Conservation (phyloP, 2,888 invertebrate species). For the Morinoia aosen region DNA sequence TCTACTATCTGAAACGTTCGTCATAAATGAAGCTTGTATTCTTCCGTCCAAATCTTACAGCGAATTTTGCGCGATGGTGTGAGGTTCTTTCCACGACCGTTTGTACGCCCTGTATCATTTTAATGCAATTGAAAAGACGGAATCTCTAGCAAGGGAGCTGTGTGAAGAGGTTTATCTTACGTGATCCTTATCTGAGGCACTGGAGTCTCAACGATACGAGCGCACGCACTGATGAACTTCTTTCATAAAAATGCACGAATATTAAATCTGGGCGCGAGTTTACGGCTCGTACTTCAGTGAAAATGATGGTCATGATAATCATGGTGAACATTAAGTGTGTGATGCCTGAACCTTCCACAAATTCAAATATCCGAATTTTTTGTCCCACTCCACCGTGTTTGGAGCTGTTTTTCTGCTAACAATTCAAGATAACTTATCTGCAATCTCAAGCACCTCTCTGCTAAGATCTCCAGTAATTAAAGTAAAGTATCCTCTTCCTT, state of each 20-base stretch:
- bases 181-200: neutral
- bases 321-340: neutral
- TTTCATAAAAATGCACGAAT: neutral
- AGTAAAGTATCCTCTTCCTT: neutral
- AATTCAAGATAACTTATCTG: neutral
- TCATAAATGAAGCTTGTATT: neutral
- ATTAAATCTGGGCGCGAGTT: neutral
- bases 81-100: neutral
- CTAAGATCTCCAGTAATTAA: neutral
- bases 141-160: neutral
- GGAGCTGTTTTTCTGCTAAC: neutral
- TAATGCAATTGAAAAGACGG: conserved; percentile 19
- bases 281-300: neutral
- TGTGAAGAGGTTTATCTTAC: conserved; percentile 12
- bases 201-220: neutral
- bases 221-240: neutral
- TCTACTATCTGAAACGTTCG: neutral
- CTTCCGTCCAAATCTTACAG: neutral
- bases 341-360: neutral
- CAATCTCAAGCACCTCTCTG: neutral
- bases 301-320: neutral
- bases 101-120: neutral
- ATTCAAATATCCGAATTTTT: neutral
- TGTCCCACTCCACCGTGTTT: neutral
- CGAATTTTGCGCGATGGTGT: neutral